These are phyloP conservation scores for Aricia artaxerxes DNA, from an alignment of 2,888 invertebrate genomes.

Conservation along the genomic window DNA sequence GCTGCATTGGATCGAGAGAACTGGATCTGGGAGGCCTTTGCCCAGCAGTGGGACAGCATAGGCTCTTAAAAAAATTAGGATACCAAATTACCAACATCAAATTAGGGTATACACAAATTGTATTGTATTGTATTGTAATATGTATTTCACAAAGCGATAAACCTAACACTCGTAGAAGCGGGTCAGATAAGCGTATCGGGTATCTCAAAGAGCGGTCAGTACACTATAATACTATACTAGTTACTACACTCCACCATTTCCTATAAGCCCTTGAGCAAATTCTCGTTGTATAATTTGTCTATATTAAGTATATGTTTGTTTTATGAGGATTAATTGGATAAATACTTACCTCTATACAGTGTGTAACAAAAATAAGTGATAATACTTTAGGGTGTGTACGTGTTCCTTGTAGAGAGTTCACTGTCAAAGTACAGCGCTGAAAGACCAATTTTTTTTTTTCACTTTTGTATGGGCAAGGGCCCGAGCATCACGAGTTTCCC, in stretches of 20 bases:
- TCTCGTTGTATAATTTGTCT: background rate
- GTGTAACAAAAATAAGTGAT: no score
- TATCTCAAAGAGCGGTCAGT: background rate
- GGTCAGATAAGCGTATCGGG: slow-evolving; percentile 16
- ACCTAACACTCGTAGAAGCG: background rate
- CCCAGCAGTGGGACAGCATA: no score
- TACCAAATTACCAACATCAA: background rate
- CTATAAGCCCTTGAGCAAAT: background rate
- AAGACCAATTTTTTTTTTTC: no score
- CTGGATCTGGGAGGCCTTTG: no score
- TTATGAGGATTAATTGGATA: background rate
- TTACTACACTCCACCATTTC: background rate
- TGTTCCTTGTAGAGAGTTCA: no score
- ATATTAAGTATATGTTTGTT: background rate
- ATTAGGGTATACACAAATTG: background rate
- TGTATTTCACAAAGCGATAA: background rate
- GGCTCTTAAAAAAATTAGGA: background rate
- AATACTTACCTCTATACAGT: no score
- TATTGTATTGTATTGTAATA: no score
- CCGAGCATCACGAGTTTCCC: no score
- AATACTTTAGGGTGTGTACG: no score
- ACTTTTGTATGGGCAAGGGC: no score
- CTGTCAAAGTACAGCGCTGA: no score
- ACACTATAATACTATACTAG: background rate
- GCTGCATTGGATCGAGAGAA: no score